Evolutionary conservation across 2,888 invertebrate species (phyloP), one percentile per base, ranked within the genome.

Genomic region (Germaria angustata): DNA sequence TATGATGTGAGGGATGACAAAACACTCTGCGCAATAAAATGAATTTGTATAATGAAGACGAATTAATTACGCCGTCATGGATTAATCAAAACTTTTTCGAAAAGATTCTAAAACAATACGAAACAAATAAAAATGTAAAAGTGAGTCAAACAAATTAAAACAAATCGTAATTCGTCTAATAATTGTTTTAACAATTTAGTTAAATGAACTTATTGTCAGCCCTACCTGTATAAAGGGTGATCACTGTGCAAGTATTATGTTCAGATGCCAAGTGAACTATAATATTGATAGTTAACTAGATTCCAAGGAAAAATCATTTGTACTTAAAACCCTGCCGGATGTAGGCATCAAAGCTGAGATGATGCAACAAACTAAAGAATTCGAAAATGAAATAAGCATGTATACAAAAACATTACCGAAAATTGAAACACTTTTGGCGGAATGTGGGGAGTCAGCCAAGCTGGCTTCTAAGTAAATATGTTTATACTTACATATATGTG

Each of bases 211-310:
- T 0, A 68, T 59, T 34, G 20, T 84, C 11, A 79, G 66, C 0
- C 84, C 87, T 1, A 87, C 85, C 7, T 78, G 84, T 17, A 49
- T 75, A 4, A 86, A 84, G 24, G 86, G 86, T 7, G 86, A 86
- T 75, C 86, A 87, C 53, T 87, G 86, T 81, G 86, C 85, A 13
- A 87, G 87, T 65, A 51, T 85, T 44, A 86, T 87, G 86, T 86
- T 85, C 71, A 84, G 87, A 6, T 84, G 85, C 1, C 84, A 57
- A 44, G 57, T 86, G 2, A 36, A 53, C 13, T 86, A 82, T 51
- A 32, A 17, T n/a, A 49, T 41, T 11, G 36, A 20, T 2, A 41
- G 51, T 15, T 17, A 41, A 2, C 53, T 2, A 0, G n/a, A 36
- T 1, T 22, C 49, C 1, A 36, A 44, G 13, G 5, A 68, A 6